phyloP scores from a whole-genome alignment of 2,113 vertebrate genomes.

The Pachypanchax playfairii region DNA sequence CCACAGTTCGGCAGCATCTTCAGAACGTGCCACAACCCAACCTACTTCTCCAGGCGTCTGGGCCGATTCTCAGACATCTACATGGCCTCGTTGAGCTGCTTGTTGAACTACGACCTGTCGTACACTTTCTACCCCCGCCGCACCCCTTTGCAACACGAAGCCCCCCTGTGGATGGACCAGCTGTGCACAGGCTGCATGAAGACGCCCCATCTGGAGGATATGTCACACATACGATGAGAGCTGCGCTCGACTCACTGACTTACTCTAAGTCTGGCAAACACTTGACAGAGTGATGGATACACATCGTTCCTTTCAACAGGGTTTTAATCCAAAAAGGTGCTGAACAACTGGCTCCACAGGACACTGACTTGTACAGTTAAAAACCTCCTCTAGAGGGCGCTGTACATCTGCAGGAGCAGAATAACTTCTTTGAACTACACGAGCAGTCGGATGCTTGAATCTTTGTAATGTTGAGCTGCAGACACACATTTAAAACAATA shows the following conservation, averaged over 20 bases:
- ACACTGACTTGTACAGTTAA: constrained; percentile 3
- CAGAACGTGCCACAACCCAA: constrained; percentile 85
- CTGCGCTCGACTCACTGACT: constrained; percentile 31
- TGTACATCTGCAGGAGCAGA: constrained; percentile 1
- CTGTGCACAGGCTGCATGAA: constrained; percentile 87
- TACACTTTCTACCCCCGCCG: constrained; percentile 86
- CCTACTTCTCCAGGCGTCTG: constrained; percentile 85
- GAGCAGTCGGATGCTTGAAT: constrained; percentile 1
- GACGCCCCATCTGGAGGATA: constrained; percentile 83
- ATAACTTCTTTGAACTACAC: constrained; percentile 1
- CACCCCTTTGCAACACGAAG: constrained; percentile 85
- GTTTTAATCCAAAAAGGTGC: constrained; percentile 12
- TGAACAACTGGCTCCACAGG: neutral
- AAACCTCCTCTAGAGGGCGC: constrained; percentile 48
- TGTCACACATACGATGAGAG: constrained; percentile 83
- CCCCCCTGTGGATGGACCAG: constrained; percentile 87
- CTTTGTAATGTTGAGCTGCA: constrained; percentile 1
- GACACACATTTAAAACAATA: constrained; percentile 46
- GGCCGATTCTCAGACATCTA: constrained; percentile 86
- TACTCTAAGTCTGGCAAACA: constrained; percentile 26
- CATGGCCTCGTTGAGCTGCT: constrained; percentile 85
- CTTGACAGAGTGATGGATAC: constrained; percentile 24
- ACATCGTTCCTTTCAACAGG: constrained; percentile 6
- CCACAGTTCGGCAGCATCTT: constrained; percentile 87
- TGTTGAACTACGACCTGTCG: constrained; percentile 81